These are phyloP conservation scores for Oscheius sp. DNA, from an alignment of 2,888 invertebrate species.

Conservation along the genomic window DNA sequence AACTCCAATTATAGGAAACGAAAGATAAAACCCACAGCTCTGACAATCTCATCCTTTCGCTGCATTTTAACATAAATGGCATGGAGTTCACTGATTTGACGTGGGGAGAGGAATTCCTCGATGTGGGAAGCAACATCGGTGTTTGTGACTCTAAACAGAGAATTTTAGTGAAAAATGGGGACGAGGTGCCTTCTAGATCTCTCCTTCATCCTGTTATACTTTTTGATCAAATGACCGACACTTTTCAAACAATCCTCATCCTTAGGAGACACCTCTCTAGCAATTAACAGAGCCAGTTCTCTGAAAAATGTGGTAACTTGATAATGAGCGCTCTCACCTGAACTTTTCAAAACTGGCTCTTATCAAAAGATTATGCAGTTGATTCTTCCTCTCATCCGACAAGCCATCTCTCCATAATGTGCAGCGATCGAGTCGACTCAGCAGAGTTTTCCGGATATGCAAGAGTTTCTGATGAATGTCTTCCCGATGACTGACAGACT, in stretches of 20 bases:
- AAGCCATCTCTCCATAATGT: constrained; percentile 43
- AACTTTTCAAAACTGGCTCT: constrained; percentile 46
- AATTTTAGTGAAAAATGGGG: neutral
- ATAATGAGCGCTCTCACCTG: constrained; percentile 16
- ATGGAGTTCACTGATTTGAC: constrained; percentile 46
- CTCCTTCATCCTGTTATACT: constrained; percentile 31
- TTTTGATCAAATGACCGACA: constrained; percentile 28
- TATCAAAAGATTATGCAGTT: constrained; percentile 40
- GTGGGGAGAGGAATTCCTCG: constrained; percentile 42
- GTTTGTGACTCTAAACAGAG: constrained; percentile 2
- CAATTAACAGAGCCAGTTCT: constrained; percentile 30
- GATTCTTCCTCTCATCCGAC: constrained; percentile 30
- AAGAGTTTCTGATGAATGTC: constrained; percentile 15
- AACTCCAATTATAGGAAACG: constrained; percentile 7
- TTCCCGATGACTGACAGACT: neutral
- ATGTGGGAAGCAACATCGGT: constrained; percentile 26
- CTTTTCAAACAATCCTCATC: constrained; percentile 37
- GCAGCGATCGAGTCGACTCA: constrained; percentile 45
- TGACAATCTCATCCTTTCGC: constrained; percentile 42
- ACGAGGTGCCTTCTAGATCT: constrained; percentile 6
- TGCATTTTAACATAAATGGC: constrained; percentile 40
- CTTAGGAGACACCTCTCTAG: constrained; percentile 23
- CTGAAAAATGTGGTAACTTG: constrained; percentile 10
- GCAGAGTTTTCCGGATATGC: constrained; percentile 30
- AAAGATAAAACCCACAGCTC: constrained; percentile 42